Percentiles rank a stretch among this genome's conserved stretches.
These are phyloP conservation scores for Drosophila acutilabella DNA, from an alignment of 2,888 invertebrate species.

Conservation along the genomic window DNA sequence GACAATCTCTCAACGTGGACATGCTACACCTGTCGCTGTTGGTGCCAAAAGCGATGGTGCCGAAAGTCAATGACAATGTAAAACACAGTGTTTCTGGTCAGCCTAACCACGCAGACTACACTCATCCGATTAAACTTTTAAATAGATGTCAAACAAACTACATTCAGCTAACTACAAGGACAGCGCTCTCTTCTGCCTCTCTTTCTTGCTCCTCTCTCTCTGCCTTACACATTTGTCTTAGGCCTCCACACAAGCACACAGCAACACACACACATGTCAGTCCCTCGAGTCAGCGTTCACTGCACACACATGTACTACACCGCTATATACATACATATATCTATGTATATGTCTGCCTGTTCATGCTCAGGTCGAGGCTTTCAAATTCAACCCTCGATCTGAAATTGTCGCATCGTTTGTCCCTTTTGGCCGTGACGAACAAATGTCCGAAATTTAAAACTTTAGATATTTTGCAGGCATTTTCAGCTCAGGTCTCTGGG, in stretches of 20 bases:
- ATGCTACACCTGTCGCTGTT: constrained; percentile 65
- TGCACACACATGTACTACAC: constrained; percentile 17
- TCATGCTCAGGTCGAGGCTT: constrained; percentile 46
- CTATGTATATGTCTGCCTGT: constrained; percentile 22
- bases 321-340: constrained; percentile 11
- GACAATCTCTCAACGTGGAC: constrained; percentile 16
- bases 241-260: constrained; percentile 55
- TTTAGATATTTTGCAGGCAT: constrained; percentile 60
- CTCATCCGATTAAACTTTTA: constrained; percentile 82
- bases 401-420: constrained; percentile 35
- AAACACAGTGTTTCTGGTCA: constrained; percentile 76
- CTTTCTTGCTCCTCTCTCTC: constrained; percentile 18
- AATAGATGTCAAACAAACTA: constrained; percentile 82
- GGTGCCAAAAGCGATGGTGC: constrained; percentile 37
- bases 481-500: constrained; percentile 28
- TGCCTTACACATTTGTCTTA: constrained; percentile 61
- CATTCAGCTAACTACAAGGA: constrained; percentile 77
- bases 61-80: constrained; percentile 77
- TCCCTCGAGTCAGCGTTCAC: constrained; percentile 38
- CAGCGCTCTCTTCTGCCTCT: constrained; percentile 26
- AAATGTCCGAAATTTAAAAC: constrained; percentile 81
- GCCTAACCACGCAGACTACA: constrained; percentile 81
- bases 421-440: constrained; percentile 58
- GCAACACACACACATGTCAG: constrained; percentile 22
- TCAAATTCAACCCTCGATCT: constrained; percentile 56